Evolutionary conservation across 1,140 invertebrate genomes (phyloP), one percentile per base, ranked within the genome.

Genomic region (Drosophila ficusphila): DNA sequence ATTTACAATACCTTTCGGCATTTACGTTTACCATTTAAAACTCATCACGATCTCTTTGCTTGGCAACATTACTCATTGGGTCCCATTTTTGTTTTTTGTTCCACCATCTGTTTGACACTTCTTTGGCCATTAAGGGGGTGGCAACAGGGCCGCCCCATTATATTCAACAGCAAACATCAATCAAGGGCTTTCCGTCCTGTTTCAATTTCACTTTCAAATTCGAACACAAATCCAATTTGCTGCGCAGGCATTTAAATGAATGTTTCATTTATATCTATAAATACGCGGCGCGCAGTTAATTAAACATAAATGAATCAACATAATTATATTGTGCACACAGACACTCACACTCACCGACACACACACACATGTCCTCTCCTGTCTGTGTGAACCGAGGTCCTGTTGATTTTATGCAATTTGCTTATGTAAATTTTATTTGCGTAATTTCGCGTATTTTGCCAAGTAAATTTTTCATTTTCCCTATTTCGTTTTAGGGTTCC

Each of bases 281-380:
- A 68, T 53, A 53, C 64, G 64, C 51, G 42, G 27, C 33, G 49
- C 52, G 18, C 64, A 70, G 67, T 56, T 70, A 70, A 69, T 70
- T 69, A 57, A 70, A 70, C 67, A 70, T 68, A 70, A 70, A 57
- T 70, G 62, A 69, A 69, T 70, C 62, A 70, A 69, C 67, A 70
- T 69, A 70, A 70, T 70, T 70, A 70, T 70, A 69, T 69, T 69
- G 67, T 47, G 64, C 52, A 69, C 64, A 69, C 41, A 48, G 11
- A 21, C 8, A 18, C 23, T 11, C 3, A 29, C 27, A 36, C 8
- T 9, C 27, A 27, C 27, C 0, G 12, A 2, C 33, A 7, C 31
- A 33, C 38, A 3, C 38, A 21, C 12, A 46, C 31, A 53, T 16
- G 23, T 53, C 11, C 18, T 18, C 6, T 9, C 14, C 4, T 25